Evolutionary conservation across 2,113 vertebrate genomes (phyloP).

Genomic region (Ciconia stormi): DNA sequence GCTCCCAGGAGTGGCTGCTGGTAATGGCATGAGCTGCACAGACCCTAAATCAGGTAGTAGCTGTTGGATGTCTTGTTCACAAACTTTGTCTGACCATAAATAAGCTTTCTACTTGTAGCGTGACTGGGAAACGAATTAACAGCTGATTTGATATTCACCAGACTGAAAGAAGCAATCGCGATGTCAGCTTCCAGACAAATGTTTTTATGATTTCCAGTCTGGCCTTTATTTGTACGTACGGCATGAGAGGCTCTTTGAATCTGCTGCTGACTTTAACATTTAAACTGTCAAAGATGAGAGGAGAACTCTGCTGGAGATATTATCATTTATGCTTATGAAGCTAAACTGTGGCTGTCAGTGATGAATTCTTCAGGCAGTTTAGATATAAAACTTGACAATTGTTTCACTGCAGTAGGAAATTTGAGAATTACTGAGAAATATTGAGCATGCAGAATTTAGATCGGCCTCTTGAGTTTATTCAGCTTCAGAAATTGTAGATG

Average conservation of each 20-base stretch:
- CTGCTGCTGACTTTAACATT: background rate
- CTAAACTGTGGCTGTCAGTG: background rate
- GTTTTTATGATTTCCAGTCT: background rate
- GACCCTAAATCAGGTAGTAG: background rate
- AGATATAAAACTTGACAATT: background rate
- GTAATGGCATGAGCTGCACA: background rate
- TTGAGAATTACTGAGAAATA: background rate
- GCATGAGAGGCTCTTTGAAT: background rate
- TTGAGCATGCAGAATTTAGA: background rate
- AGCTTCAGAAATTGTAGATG: background rate
- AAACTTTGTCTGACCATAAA: background rate
- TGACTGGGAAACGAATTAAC: background rate
- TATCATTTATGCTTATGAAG: background rate
- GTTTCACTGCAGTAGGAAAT: background rate
- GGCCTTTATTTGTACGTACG: background rate
- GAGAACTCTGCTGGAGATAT: background rate
- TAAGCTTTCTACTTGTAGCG: background rate
- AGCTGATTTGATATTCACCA: background rate
- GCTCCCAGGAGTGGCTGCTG: background rate
- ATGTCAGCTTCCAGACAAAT: background rate
- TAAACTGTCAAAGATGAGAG: background rate
- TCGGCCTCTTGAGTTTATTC: background rate
- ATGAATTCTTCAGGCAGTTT: background rate
- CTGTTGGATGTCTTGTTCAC: background rate
- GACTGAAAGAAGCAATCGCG: background rate